Base-by-base conservation (phyloP, 2,888 invertebrate species). In the Xylocampa areola region DNA sequence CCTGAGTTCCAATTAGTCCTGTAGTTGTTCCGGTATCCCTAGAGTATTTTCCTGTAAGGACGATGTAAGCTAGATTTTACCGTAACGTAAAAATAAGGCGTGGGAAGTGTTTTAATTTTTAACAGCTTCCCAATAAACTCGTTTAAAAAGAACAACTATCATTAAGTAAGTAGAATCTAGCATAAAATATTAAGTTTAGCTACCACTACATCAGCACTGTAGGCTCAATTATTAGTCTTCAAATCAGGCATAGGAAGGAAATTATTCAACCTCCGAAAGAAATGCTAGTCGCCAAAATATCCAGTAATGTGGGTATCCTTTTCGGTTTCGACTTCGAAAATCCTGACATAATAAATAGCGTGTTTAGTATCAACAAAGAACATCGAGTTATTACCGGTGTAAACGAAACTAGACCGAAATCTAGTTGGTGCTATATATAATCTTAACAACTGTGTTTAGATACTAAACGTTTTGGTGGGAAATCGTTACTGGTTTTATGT, bases 341-440 rank as follows among this genome's bases (percentile, higher is more conserved):
- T 32, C 69, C 19, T 23, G 14, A 37, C n/a, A 23, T 35, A 23
- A 35, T n/a, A n/a, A 11, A 49, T 58, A 57, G 71, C 60, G 39
- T 70, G 60, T 57, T 68, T 43, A 11, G 40, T 58, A 33, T 36
- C 54, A 59, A 73, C 73, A 73, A 69, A 53, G 32, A 58, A 39
- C 48, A 51, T 39, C 41, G 55, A 50, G 27, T 53, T 67, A 57
- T 52, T 52, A 50, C 39, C 25, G 36, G 30, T 36, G 36, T 32
- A 36, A 11, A 10, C 16, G 36, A 53, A 70, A 61, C 57, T 55
- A 48, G 61, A 47, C 11, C 33, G 16, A 51, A 59, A 53, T 58
- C 52, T 32, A 60, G 50, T 63, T 57, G 33, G 10, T 16, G 29
- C 32, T 54, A 43, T 57, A 53, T 51, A 47, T 33, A 25, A 35